Evolutionary conservation across 2,113 vertebrate genomes (phyloP).

Genomic region (Spheniscus mendiculus): DNA sequence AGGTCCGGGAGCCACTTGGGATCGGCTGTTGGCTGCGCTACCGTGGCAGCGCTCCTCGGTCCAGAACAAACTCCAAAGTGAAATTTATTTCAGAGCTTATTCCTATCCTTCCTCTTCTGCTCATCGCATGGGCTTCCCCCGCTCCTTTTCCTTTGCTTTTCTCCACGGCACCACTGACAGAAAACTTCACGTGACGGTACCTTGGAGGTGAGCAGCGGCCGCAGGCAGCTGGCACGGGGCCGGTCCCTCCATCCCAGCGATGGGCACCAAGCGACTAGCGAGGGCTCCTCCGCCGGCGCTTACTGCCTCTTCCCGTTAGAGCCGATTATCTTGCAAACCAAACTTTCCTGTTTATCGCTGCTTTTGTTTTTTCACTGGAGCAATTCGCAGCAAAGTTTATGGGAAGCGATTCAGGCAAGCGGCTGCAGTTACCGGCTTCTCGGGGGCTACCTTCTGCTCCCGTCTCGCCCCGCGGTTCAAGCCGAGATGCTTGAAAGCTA

Average conservation of each 20-base stretch:
- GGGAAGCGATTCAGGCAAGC: neutral
- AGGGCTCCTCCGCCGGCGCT: conserved; percentile 1
- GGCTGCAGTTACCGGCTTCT: neutral
- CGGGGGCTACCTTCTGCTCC: neutral
- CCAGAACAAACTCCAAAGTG: neutral
- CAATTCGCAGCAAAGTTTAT: neutral
- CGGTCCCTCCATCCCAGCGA: fast-evolving
- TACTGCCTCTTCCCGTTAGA: conserved; percentile 57
- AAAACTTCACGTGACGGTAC: fast-evolving
- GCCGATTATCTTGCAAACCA: conserved; percentile 11
- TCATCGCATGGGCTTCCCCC: neutral
- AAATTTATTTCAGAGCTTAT: neutral
- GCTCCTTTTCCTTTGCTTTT: neutral
- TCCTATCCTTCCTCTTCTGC: neutral
- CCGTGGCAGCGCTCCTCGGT: fast-evolving
- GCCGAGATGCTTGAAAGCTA: neutral
- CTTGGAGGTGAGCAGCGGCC: neutral
- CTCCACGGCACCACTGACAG: neutral
- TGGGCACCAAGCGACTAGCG: neutral
- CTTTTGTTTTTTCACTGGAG: neutral
- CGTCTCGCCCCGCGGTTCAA: fast-evolving
- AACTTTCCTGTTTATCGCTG: neutral
- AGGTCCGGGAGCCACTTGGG: neutral
- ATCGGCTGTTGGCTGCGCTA: fast-evolving
- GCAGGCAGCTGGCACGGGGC: fast-evolving